A percentile compares a stretch with the other conserved stretches of the same genome.
Conservation (phyloP, 2,797 vertebrate genomes). For the Dermochelys coriacea region DNA sequence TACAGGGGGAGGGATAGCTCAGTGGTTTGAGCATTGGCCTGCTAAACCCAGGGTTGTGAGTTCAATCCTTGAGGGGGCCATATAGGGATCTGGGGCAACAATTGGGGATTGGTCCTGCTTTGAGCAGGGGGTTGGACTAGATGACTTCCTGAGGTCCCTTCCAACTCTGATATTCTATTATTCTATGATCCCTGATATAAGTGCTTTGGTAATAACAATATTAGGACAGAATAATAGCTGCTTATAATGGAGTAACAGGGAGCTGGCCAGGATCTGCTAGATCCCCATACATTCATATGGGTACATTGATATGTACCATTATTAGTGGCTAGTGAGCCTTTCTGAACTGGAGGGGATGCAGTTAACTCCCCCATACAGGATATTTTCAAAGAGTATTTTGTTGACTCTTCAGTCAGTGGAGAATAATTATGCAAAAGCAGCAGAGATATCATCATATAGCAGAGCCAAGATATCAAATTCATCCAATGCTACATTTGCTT, state of each 20-base stretch:
- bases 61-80: no score
- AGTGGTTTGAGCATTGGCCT: no score
- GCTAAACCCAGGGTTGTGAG: no score
- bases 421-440: background rate
- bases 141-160: no score
- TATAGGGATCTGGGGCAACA: no score
- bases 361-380: background rate
- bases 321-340: background rate
- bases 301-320: background rate
- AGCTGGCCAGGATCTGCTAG: background rate
- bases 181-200: background rate
- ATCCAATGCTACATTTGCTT: background rate
- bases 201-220: background rate
- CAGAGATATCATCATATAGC: background rate
- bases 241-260: background rate
- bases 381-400: slow-evolving; percentile 20
- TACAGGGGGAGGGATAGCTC: no score
- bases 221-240: background rate
- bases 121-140: no score
- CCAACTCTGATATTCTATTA: no score
- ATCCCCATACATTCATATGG: background rate
- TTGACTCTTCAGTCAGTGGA: slow-evolving; percentile 1
- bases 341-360: background rate
- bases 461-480: background rate
- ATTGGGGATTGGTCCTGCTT: no score